phyloP scores from a whole-genome alignment of 2,113 vertebrate species.

The Tiliqua scincoides region DNA sequence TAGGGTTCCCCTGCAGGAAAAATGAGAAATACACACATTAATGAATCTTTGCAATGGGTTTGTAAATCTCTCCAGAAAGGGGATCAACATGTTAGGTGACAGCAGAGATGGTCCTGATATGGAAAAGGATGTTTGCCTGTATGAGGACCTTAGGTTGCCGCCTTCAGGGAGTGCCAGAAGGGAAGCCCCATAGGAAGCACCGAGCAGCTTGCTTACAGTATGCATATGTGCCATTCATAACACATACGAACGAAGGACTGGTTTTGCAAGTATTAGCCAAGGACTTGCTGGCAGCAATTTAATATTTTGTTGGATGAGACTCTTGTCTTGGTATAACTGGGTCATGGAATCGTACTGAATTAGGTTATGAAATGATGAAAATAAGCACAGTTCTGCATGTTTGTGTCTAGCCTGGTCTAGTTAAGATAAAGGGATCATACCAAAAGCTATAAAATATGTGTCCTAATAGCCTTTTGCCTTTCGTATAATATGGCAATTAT shows the following conservation, averaged over 20 bases:
- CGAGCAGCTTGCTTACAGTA: not conserved
- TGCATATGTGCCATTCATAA: not conserved
- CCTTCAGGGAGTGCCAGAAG: not conserved
- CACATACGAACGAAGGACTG: not conserved
- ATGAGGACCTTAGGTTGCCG: not conserved
- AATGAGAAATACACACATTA: no score
- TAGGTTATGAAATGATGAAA: not conserved
- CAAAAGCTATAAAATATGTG: not conserved
- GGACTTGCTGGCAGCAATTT: conserved; percentile 2
- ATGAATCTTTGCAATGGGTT: no score
- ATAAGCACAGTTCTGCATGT: not conserved
- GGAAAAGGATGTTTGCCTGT: not conserved
- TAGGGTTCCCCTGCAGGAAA: no score
- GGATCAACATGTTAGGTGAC: not conserved
- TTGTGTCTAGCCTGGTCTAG: not conserved
- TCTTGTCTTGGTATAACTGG: not conserved
- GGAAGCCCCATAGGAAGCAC: not conserved
- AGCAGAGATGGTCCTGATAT: not conserved
- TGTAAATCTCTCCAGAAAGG: no score
- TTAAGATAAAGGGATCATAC: not conserved
- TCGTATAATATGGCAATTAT: no score
- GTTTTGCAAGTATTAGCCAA: not conserved
- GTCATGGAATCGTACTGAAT: not conserved
- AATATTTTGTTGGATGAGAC: conserved; percentile 8
- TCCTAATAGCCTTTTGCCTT: not conserved